Evolutionary conservation across 2,797 vertebrate species (phyloP).

Genomic region (Mus minutoides): DNA sequence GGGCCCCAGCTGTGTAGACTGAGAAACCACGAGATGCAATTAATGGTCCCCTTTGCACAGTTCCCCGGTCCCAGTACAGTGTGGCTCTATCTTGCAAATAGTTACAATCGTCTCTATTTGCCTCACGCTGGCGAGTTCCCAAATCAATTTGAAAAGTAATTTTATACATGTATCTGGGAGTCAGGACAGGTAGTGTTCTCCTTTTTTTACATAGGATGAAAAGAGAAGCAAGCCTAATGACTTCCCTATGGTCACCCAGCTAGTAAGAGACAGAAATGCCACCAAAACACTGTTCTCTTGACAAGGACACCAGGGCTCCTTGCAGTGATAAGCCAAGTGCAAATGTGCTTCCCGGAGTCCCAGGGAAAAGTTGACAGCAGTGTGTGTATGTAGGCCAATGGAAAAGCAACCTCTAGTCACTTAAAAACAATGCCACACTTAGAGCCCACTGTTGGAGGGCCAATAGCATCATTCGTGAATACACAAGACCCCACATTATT

Average conservation of each 20-base stretch:
- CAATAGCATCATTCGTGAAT: constrained; percentile 51
- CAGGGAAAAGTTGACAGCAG: background rate
- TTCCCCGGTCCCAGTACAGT: background rate
- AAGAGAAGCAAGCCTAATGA: constrained; percentile 29
- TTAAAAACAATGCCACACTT: background rate
- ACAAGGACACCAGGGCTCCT: constrained; percentile 26
- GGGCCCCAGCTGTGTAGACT: background rate
- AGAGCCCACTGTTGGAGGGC: constrained; percentile 15
- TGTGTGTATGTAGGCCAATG: background rate
- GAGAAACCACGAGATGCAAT: constrained; percentile 16
- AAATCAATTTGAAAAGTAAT: constrained; percentile 52
- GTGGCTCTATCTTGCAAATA: background rate
- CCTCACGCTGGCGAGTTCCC: background rate
- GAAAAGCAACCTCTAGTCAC: background rate
- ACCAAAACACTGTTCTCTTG: background rate
- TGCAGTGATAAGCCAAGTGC: constrained; percentile 35
- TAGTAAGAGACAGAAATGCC: background rate
- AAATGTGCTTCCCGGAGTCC: background rate
- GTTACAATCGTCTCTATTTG: constrained; percentile 6
- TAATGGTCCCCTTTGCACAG: background rate
- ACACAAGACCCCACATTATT: constrained; percentile 61
- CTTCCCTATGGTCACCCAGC: background rate
- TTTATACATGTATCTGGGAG: background rate
- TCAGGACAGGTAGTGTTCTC: background rate
- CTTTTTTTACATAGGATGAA: background rate